These are phyloP conservation scores for Drosophila flavopinicola DNA, from an alignment of 2,888 invertebrate species.

Conservation along the genomic window DNA sequence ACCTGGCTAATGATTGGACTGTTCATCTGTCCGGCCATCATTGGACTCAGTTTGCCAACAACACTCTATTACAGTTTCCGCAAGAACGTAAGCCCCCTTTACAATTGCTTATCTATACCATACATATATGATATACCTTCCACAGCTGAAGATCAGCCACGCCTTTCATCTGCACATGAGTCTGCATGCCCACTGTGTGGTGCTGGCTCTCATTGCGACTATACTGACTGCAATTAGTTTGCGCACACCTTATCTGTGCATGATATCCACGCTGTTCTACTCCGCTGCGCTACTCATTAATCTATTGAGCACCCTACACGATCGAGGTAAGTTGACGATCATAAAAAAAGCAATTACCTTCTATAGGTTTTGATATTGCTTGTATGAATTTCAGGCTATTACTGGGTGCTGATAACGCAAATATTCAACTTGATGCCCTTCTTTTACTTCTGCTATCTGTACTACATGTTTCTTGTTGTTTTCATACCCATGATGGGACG, in stretches of 20 bases:
- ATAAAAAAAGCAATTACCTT: not conserved
- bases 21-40: conserved; percentile 79
- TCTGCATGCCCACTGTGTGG: conserved; percentile 81
- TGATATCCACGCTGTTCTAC: conserved; percentile 80
- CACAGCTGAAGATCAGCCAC: conserved; percentile 72
- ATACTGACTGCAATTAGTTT: conserved; percentile 69
- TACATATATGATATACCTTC: not conserved
- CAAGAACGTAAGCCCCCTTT: conserved; percentile 64
- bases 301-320: conserved; percentile 73
- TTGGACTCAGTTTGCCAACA: conserved; percentile 78
- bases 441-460: conserved; percentile 85
- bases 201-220: conserved; percentile 72
- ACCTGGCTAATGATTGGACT: conserved; percentile 85
- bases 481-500: conserved; percentile 87
- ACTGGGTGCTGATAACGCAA: conserved; percentile 79
- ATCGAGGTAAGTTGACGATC: conserved; percentile 61
- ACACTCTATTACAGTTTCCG: conserved; percentile 73
- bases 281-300: conserved; percentile 73
- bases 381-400: conserved; percentile 53
- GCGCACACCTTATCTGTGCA: conserved; percentile 79
- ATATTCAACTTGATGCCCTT: conserved; percentile 84
- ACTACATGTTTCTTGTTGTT: conserved; percentile 84
- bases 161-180: conserved; percentile 79
- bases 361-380: not conserved
- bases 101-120: not conserved